Conservation (phyloP, 2,888 invertebrate species). For the Arctia plantaginis region DNA sequence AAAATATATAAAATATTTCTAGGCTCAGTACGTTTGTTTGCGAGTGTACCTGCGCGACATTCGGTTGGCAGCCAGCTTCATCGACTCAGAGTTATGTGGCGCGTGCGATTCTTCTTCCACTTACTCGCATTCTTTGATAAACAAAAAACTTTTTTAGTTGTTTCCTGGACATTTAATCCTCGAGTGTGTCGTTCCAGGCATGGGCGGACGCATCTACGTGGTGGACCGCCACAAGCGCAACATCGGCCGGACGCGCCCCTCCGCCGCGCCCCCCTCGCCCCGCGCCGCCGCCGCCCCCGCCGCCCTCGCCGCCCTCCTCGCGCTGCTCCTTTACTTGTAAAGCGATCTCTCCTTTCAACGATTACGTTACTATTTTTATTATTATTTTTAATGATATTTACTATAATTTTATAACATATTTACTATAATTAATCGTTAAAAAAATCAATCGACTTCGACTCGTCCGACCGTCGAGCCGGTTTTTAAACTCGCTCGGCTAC, state of each 20-base stretch:
- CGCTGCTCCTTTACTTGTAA: background rate
- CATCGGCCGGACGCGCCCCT: conserved; percentile 55
- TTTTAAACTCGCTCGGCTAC: background rate
- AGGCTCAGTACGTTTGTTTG: no score
- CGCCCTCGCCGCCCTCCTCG: background rate
- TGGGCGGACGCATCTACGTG: conserved; percentile 97
- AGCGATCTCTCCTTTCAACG: background rate
- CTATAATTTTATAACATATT: background rate
- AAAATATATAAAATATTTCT: no score
- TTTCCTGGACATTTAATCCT: background rate
- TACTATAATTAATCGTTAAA: background rate
- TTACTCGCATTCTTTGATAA: no score
- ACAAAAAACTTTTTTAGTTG: no score
- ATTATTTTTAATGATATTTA: background rate
- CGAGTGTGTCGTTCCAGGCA: conserved; percentile 73
- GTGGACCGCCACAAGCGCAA: conserved; percentile 90
- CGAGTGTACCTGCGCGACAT: no score
- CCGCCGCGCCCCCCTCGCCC: conserved; percentile 14
- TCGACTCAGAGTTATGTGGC: no score
- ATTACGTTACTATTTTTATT: background rate
- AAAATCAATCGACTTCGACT: background rate
- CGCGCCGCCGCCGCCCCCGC: conserved; percentile 8
- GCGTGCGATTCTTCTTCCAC: no score
- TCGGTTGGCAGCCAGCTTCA: no score
- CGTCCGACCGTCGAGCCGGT: no score